Percentiles rank a stretch among this genome's conserved stretches.
Evolutionary conservation across 1,140 invertebrate genomes (phyloP).

Genomic region (Hyles euphorbiae): DNA sequence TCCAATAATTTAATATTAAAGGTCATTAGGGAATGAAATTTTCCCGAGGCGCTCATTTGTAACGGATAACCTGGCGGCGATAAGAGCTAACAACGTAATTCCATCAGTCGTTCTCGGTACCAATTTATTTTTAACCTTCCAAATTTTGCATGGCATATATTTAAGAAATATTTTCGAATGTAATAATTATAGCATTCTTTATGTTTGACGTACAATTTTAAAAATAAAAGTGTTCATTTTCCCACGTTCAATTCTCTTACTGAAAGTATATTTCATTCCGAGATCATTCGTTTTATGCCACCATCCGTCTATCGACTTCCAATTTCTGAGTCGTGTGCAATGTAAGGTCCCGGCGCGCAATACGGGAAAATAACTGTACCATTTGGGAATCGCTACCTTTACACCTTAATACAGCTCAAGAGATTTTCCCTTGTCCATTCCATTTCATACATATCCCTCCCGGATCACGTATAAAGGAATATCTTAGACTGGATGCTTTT

Average conservation of each 20-base stretch:
- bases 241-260: too few relatives aligned
- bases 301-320: slow-evolving; percentile 42
- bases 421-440: slow-evolving; percentile 63
- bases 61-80: not conserved
- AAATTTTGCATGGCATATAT: not conserved
- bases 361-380: slow-evolving; percentile 54
- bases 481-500: slow-evolving; percentile 55
- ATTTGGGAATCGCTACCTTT: slow-evolving; percentile 61
- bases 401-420: slow-evolving; percentile 61
- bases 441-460: slow-evolving; percentile 46
- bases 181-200: not conserved
- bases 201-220: too few relatives aligned
- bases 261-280: slow-evolving; percentile 17
- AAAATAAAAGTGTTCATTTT: too few relatives aligned
- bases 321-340: slow-evolving; percentile 45
- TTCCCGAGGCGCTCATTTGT: slow-evolving; percentile 7
- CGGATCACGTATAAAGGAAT: slow-evolving; percentile 64
- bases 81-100: not conserved
- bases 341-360: slow-evolving; percentile 36
- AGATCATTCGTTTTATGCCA: slow-evolving; percentile 36
- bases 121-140: too few relatives aligned
- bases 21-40: slow-evolving; percentile 11
- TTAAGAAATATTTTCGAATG: not conserved
- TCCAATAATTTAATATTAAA: slow-evolving; percentile 29
- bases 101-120: too few relatives aligned